A percentile compares a stretch with the other conserved stretches of the same genome.
phyloP scores from a whole-genome alignment of 2,888 invertebrate species.

The Amiota communis region DNA sequence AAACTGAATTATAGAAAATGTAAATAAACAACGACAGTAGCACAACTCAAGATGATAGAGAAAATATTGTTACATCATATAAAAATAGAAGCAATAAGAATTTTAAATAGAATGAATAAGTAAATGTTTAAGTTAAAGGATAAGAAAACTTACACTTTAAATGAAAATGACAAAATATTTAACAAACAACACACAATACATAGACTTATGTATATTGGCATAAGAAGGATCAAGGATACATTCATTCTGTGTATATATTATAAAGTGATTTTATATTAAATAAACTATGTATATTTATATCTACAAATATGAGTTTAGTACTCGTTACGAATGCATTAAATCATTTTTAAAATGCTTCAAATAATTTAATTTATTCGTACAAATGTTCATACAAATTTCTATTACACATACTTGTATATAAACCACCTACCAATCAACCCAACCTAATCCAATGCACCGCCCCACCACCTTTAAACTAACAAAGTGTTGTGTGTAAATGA shows the following conservation, averaged over 20 bases:
- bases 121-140: not conserved
- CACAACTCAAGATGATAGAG: conserved; percentile 17
- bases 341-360: conserved; percentile 28
- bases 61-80: not conserved
- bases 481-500: not conserved
- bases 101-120: too few species aligned
- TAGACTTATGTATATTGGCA: too few species aligned
- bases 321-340: conserved; percentile 16
- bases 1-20: conserved; percentile 27
- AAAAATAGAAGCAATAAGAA: not conserved
- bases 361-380: conserved; percentile 53
- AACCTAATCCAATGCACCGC: too few species aligned
- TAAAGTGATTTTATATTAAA: too few species aligned
- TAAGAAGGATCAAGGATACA: conserved; percentile 14
- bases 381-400: conserved; percentile 43
- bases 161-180: conserved; percentile 8
- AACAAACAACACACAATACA: not conserved
- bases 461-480: too few species aligned
- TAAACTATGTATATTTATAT: too few species aligned
- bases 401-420: not conserved
- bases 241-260: too few species aligned
- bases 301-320: too few species aligned
- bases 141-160: not conserved
- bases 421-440: too few species aligned
- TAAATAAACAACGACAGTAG: conserved; percentile 35